Base-by-base conservation (phyloP, 2,888 invertebrate species). In the Smittia aterrima region DNA sequence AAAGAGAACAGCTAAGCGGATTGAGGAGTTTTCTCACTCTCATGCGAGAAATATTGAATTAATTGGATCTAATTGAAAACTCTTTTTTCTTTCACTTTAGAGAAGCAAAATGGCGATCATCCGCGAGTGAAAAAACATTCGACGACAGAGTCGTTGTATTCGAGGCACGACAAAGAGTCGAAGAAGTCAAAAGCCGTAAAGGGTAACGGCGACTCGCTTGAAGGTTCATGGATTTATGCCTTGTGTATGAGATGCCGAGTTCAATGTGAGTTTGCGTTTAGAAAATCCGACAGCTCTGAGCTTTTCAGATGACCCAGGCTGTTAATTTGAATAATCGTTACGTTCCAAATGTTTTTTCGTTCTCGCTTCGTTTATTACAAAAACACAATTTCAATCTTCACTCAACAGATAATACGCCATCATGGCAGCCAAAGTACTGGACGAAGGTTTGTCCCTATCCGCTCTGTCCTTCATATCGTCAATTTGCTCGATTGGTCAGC, bases 351-450 rank as follows among this genome's bases (percentile, higher is more conserved):
- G 13, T 11, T 62, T 62, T 62, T 62, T 62, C 20, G 22, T 47
- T 24, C 6, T 24, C 25, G 32, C n/a, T 13, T 47, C 24, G 80
- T n/a, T 85, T 9, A 32, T 32, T 32, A 32, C 32, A 6, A 9
- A 32, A 32, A 32, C 32, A 32, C 32, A 32, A n/a, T 32, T 32
- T 32, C 32, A 47, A 47, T 47, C 47, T 86, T 22, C 47, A 7
- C 20, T 47, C n/a, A 47, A 41, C 47, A 72, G 72, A 72, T 81
- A 87, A 86, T 58, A 85, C 86, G 78, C 88, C 92, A 25, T 89
- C 92, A 18, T 94, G 93, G 93, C 91, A 92, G 80, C 93, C 93
- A 16, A 86, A 88, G 0, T 85, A 89, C 78, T 94, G 93, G 93
- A 88, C 89, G 79, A 89, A 88, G 81, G 81, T 92, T 79, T 93